These are phyloP conservation scores for Pluvialis apricaria DNA, from an alignment of 2,113 vertebrate genomes.

Conservation along the genomic window DNA sequence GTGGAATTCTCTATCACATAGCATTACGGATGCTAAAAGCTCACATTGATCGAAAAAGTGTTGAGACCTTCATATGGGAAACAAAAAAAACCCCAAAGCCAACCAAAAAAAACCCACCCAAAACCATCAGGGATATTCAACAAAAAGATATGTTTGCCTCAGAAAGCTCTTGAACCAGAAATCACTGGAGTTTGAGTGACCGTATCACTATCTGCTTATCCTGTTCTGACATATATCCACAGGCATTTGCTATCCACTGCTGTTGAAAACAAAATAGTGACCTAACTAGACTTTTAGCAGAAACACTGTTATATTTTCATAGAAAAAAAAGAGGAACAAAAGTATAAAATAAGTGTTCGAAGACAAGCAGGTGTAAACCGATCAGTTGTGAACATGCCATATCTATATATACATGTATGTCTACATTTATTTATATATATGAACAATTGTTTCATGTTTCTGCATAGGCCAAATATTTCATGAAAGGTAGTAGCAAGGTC, in stretches of 20 bases:
- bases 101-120: no score
- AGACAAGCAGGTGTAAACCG: neutral
- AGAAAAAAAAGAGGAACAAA: neutral
- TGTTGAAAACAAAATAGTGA: neutral
- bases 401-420: neutral
- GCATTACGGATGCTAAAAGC: neutral
- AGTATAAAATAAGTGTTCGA: neutral
- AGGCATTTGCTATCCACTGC: neutral
- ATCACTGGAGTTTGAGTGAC: neutral
- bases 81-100: neutral
- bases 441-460: neutral
- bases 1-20: neutral
- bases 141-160: neutral
- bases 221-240: neutral
- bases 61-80: neutral
- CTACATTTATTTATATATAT: neutral
- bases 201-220: neutral
- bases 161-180: neutral
- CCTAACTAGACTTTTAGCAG: neutral
- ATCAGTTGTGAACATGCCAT: neutral
- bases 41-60: neutral
- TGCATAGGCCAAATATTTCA: neutral
- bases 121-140: neutral
- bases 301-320: neutral
- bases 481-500: neutral